Conservation (phyloP, 2,113 vertebrate genomes). For the Lipophrys pholis region DNA sequence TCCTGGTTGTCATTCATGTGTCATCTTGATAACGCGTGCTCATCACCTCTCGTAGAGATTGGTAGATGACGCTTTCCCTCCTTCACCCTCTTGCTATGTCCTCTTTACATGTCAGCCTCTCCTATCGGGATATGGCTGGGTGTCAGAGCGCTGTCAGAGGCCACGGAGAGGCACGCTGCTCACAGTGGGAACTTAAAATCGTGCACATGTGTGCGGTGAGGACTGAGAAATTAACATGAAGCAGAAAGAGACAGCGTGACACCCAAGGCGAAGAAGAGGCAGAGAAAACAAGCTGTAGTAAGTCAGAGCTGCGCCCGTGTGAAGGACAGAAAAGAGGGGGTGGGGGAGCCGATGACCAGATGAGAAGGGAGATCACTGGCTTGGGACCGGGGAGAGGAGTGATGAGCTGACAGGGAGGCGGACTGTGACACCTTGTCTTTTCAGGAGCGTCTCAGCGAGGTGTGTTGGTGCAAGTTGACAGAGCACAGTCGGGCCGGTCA, state of each 20-base stretch:
- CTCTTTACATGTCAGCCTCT: slow-evolving; percentile 37
- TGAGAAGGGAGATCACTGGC: slow-evolving; percentile 21
- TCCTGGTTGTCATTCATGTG: no score
- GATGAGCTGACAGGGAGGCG: slow-evolving; percentile 39
- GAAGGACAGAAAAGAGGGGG: slow-evolving; percentile 30
- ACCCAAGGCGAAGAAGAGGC: neutral
- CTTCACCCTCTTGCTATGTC: slow-evolving; percentile 19
- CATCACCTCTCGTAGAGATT: no score
- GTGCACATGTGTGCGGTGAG: neutral
- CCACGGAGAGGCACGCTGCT: slow-evolving; percentile 22
- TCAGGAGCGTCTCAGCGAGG: neutral
- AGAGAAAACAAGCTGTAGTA: slow-evolving; percentile 5
- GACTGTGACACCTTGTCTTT: slow-evolving; percentile 29
- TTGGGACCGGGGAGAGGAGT: slow-evolving; percentile 6
- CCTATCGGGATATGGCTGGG: slow-evolving; percentile 36
- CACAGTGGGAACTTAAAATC: slow-evolving; percentile 21
- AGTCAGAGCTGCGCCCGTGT: neutral
- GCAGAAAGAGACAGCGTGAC: slow-evolving; percentile 38
- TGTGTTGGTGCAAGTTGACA: slow-evolving; percentile 16
- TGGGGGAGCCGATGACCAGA: slow-evolving; percentile 11
- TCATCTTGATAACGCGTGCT: no score
- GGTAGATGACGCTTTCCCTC: neutral
- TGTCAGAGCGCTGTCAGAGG: slow-evolving; percentile 60
- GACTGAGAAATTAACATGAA: slow-evolving; percentile 39
- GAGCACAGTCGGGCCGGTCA: slow-evolving; percentile 24